Percentiles rank a stretch among this genome's conserved stretches.
These are phyloP conservation scores for Notarius lentiginosus DNA, from an alignment of 2,113 vertebrate species.

Conservation along the genomic window DNA sequence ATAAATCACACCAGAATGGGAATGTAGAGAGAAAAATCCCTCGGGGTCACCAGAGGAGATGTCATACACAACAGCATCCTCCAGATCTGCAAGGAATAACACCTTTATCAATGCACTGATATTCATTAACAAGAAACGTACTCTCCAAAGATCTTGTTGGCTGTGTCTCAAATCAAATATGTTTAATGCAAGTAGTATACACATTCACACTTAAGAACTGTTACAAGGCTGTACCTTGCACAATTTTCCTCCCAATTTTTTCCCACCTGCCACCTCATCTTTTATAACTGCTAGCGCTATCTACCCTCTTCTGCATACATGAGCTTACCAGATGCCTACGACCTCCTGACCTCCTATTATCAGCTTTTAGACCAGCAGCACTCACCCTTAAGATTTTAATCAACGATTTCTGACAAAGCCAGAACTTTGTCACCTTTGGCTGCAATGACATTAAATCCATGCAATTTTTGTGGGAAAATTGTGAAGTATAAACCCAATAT, in stretches of 20 bases:
- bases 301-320: neutral
- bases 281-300: neutral
- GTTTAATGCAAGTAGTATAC: neutral
- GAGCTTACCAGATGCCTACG: neutral
- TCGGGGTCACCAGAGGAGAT: constrained; percentile 85
- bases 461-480: neutral
- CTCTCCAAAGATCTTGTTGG: neutral
- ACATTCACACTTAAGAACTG: neutral
- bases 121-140: neutral
- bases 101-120: neutral
- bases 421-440: neutral
- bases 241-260: neutral
- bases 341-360: neutral
- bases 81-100: constrained; percentile 69
- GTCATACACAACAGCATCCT: constrained; percentile 76
- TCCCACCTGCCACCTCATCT: neutral
- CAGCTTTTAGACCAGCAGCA: neutral
- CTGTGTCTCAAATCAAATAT: neutral
- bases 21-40: constrained; percentile 78
- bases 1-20: constrained; percentile 78
- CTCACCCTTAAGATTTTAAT: neutral
- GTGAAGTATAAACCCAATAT: neutral
- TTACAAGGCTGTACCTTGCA: neutral
- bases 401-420: neutral
- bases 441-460: neutral